A percentile compares a stretch with the other conserved stretches of the same genome.
These are phyloP conservation scores for Hypselothyrea guttata DNA, from an alignment of 2,888 invertebrate genomes.

Conservation along the genomic window DNA sequence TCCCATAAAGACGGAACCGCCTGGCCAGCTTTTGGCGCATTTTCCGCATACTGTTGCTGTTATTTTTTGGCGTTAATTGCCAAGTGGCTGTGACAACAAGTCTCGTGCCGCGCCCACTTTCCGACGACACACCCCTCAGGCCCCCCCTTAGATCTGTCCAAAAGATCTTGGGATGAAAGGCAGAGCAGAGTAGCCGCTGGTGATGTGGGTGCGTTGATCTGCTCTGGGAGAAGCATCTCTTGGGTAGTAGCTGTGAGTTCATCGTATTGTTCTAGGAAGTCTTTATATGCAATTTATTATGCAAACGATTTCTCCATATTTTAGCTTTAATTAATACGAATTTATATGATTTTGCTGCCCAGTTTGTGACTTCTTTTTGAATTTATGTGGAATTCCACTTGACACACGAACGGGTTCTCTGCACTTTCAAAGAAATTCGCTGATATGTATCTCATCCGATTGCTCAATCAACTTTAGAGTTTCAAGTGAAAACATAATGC, in stretches of 20 bases:
- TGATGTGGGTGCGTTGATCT: constrained; percentile 76
- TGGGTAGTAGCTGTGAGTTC: constrained; percentile 37
- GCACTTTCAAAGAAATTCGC: background rate
- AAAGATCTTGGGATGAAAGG: constrained; percentile 34
- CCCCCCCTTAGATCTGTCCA: constrained; percentile 4
- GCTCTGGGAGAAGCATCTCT: constrained; percentile 9
- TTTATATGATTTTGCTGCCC: constrained; percentile 53
- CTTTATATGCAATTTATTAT: constrained; percentile 64
- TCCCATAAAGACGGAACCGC: constrained; percentile 52
- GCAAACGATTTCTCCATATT: constrained; percentile 42
- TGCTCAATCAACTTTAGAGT: background rate
- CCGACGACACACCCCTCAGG: constrained; percentile 10
- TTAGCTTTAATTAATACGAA: constrained; percentile 55
- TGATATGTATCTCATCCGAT: no score
- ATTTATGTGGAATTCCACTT: constrained; percentile 21
- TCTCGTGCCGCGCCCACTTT: constrained; percentile 51
- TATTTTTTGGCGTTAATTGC: constrained; percentile 66
- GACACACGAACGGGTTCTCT: constrained; percentile 15
- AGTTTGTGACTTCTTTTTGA: constrained; percentile 33
- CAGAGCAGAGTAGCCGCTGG: background rate
- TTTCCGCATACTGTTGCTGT: constrained; percentile 32
- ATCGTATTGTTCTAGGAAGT: constrained; percentile 63
- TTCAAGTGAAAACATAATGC: background rate
- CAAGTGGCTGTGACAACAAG: constrained; percentile 54
- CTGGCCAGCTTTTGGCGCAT: constrained; percentile 36